Evolutionary conservation across 2,113 vertebrate species (phyloP), one percentile per base, ranked within the genome.

Genomic region (Nanorana parkeri): DNA sequence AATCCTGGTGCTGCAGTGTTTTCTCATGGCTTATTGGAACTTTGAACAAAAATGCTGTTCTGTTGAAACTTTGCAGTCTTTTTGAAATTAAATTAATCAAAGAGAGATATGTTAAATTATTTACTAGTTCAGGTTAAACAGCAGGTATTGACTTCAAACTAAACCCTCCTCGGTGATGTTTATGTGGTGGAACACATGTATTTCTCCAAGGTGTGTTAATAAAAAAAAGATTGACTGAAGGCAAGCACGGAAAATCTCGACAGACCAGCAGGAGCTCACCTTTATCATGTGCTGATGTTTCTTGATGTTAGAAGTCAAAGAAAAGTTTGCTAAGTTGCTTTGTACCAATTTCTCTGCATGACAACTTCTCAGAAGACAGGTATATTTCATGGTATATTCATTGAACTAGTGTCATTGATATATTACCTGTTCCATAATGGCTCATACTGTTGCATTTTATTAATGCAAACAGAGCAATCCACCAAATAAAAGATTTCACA

Each of bases 61-160:
- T 17, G 84, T 85, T 85, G 86, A n/a, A 85, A 85, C 87, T 87
- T 86, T 87, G 86, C 84, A 87, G 86, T 86, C 84, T 87, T 78
- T 88, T 84, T 84, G 83, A 78, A 84, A 85, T 60, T 77, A 83
- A 85, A 84, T 84, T 84, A 87, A 88, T 89, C 82, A 90, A 91
- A 88, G 84, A 63, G 79, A 87, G 69, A 65, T 86, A 86, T 85
- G 75, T 85, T 92, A 75, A 91, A 92, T 91, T 89, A 90, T 91
- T 92, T 86, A 91, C 81, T 69, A 84, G 56, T 85, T 85, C 86
- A 90, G 84, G 80, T 87, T 86, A 88, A 86, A 85, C 86, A 87
- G 85, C 83, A 89, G 86, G 81, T 85, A 6, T 28, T 86, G 72
- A 85, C 88, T 89, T 85, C 83, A 80, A 87, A 86, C 87, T 83